phyloP scores from a whole-genome alignment of 2,888 invertebrate genomes.

The Rhamnusium bicolor region DNA sequence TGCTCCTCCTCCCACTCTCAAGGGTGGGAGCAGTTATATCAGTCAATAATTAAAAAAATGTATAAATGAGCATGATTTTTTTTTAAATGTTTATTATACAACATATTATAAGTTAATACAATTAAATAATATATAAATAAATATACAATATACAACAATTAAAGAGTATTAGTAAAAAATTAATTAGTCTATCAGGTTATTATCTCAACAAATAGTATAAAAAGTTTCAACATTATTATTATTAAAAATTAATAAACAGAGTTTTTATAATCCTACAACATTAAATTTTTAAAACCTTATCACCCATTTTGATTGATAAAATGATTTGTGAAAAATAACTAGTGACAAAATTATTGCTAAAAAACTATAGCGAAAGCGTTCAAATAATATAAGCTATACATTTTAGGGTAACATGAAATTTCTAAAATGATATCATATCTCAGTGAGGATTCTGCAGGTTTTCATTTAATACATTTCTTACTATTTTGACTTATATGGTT shows the following conservation, averaged over 20 bases:
- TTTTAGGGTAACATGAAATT: background rate
- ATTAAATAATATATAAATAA: constrained; percentile 46
- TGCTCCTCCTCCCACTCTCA: too few species aligned
- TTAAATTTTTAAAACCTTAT: constrained; percentile 36
- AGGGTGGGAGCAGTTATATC: too few species aligned
- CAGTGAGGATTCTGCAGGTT: too few species aligned
- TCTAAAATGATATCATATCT: too few species aligned
- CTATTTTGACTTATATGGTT: background rate
- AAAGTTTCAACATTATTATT: constrained; percentile 36
- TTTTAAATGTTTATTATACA: constrained; percentile 27
- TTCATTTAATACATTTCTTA: background rate
- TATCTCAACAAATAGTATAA: constrained; percentile 45
- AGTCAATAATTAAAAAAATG: too few species aligned
- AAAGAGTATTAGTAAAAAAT: constrained; percentile 51
- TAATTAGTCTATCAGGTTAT: constrained; percentile 40
- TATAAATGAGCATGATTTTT: too few species aligned
- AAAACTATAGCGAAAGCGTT: background rate
- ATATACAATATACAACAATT: constrained; percentile 48
- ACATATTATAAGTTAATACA: constrained; percentile 29
- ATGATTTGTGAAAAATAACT: constrained; percentile 18
- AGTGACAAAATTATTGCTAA: constrained; percentile 32
- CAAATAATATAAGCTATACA: background rate
- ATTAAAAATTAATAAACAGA: constrained; percentile 36
- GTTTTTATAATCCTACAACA: constrained; percentile 20
- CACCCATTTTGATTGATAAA: constrained; percentile 37